Conservation (phyloP, 1,140 invertebrate genomes). For the Panagrolaimus sp. region DNA sequence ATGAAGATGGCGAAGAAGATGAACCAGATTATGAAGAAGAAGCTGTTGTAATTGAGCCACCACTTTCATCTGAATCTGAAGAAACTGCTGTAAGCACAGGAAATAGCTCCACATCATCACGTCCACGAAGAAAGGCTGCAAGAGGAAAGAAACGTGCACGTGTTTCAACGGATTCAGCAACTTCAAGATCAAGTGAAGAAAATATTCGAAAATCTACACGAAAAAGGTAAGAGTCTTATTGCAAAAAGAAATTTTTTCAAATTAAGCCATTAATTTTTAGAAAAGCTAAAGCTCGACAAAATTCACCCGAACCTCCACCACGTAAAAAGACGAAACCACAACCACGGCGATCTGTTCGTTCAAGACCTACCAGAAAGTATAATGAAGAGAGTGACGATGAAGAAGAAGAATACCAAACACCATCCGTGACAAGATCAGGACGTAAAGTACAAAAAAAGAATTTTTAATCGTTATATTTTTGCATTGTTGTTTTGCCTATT, state of each 20-base stretch:
- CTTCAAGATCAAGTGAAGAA: not conserved
- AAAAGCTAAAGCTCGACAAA: not conserved
- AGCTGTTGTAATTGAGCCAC: not conserved
- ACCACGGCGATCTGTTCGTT: not conserved
- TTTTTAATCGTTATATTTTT: too few species aligned
- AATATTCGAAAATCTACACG: not conserved
- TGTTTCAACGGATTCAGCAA: too few species aligned
- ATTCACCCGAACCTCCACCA: not conserved
- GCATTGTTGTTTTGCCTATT: too few species aligned
- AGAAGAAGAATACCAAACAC: not conserved
- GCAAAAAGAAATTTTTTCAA: not conserved
- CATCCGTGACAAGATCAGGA: not conserved
- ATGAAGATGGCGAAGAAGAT: not conserved
- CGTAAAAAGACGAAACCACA: not conserved
- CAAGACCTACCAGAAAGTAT: not conserved
- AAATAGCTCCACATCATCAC: not conserved
- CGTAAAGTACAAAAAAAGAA: not conserved
- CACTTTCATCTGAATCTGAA: conserved; percentile 9
- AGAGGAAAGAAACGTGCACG: not conserved
- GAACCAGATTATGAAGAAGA: conserved; percentile 8
- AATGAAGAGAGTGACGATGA: not conserved
- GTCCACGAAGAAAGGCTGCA: not conserved
- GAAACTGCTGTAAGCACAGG: not conserved
- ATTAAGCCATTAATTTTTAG: too few species aligned
- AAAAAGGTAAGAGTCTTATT: not conserved